phyloP scores from a whole-genome alignment of 2,888 invertebrate genomes.

The Dasypolia templi region DNA sequence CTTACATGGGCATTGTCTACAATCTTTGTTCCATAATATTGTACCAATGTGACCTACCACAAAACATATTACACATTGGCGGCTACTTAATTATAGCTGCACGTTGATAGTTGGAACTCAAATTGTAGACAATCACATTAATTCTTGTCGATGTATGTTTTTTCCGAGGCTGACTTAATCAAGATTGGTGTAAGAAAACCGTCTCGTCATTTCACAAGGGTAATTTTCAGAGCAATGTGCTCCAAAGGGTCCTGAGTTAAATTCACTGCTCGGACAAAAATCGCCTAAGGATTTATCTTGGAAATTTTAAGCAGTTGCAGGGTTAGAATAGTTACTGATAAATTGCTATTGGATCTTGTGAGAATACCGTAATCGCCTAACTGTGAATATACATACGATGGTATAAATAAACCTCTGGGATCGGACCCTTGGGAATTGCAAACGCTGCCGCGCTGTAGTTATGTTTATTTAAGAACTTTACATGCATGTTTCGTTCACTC shows the following conservation, averaged over 20 bases:
- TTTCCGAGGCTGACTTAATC: too few relatives aligned
- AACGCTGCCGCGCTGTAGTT: conserved; percentile 23
- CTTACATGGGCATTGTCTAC: too few relatives aligned
- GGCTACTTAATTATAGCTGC: too few relatives aligned
- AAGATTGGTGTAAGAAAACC: neutral
- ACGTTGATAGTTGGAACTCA: too few relatives aligned
- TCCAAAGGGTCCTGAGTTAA: neutral
- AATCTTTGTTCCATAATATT: too few relatives aligned
- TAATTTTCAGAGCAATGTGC: neutral
- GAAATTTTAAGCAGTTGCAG: conserved; percentile 15
- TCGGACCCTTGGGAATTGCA: conserved; percentile 32
- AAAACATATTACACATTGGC: too few relatives aligned
- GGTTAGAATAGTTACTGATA: conserved; percentile 28
- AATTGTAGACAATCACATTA: too few relatives aligned
- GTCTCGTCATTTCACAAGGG: neutral
- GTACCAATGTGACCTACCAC: too few relatives aligned
- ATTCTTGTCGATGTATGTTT: too few relatives aligned
- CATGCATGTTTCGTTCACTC: conserved; percentile 15
- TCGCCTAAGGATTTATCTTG: neutral
- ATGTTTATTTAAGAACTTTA: conserved; percentile 21
- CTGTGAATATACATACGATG: conserved; percentile 32
- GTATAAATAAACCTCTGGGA: conserved; percentile 33
- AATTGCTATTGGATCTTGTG: conserved; percentile 25
- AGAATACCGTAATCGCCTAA: conserved; percentile 42
- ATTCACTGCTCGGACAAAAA: neutral